These are phyloP conservation scores for Falco punctatus DNA, from an alignment of 2,113 vertebrate species.

Conservation along the genomic window DNA sequence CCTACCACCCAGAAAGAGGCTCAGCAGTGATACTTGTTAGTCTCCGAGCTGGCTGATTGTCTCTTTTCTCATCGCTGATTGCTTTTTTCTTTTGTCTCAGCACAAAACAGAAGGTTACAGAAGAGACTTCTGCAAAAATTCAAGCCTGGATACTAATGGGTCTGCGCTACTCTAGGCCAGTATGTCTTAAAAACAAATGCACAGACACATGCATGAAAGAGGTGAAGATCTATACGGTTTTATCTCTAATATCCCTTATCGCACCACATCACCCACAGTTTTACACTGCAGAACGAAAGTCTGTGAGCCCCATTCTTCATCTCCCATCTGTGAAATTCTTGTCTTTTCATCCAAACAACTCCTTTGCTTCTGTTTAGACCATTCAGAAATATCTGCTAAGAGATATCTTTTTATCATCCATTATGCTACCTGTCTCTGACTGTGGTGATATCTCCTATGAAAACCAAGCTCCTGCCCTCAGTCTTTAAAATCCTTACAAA, in stretches of 20 bases:
- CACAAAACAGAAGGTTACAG: conserved; percentile 18
- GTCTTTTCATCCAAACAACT: neutral
- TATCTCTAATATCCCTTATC: neutral
- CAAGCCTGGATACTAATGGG: neutral
- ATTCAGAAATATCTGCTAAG: neutral
- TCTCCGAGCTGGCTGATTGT: conserved; percentile 32
- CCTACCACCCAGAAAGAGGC: conserved; percentile 50
- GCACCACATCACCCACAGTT: neutral
- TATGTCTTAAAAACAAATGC: neutral
- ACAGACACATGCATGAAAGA: neutral
- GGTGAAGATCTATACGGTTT: neutral
- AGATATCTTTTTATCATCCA: neutral
- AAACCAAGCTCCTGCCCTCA: neutral
- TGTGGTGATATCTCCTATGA: neutral
- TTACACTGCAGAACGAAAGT: neutral
- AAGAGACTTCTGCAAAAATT: conserved; percentile 13
- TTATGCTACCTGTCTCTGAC: neutral
- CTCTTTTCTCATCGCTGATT: conserved; percentile 27
- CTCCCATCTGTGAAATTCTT: neutral
- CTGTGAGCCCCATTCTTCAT: neutral
- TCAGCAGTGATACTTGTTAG: conserved; percentile 46
- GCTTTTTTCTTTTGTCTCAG: conserved; percentile 38
- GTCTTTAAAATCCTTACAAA: neutral
- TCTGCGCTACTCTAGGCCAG: neutral
- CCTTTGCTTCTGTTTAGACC: neutral